Evolutionary conservation across 2,888 invertebrate genomes (phyloP).

Genomic region (Pteria penguin): DNA sequence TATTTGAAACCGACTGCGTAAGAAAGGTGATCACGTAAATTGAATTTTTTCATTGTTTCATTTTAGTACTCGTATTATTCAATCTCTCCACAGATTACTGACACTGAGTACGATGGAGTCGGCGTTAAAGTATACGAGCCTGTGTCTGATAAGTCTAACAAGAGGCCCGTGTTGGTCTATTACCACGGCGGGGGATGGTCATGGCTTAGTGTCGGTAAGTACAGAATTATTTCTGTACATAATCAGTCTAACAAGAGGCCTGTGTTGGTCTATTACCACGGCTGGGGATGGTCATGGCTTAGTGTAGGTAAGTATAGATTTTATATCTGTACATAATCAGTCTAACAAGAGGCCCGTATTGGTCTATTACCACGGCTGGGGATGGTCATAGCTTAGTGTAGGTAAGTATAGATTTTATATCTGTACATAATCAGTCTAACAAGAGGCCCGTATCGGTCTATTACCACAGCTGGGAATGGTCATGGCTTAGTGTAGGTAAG

Average conservation of each 20-base stretch:
- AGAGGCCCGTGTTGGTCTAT: constrained; percentile 65
- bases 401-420: neutral
- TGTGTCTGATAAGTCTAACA: constrained; percentile 21
- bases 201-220: constrained; percentile 58
- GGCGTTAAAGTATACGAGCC: constrained; percentile 61
- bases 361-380: constrained; percentile 71
- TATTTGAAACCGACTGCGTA: too few relatives aligned
- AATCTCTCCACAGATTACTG: constrained; percentile 49
- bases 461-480: constrained; percentile 70
- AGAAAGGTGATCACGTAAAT: too few relatives aligned
- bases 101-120: constrained; percentile 54
- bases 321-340: constrained; percentile 21
- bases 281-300: constrained; percentile 67
- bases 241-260: constrained; percentile 49
- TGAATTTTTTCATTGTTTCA: too few relatives aligned
- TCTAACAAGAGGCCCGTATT: constrained; percentile 57
- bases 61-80: too few relatives aligned
- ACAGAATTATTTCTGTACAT: constrained; percentile 10
- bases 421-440: too few relatives aligned
- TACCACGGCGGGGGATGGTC: constrained; percentile 71
- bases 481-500: constrained; percentile 59
- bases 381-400: constrained; percentile 57
- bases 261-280: constrained; percentile 68
- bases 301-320: constrained; percentile 50
- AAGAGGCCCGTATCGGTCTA: constrained; percentile 65